phyloP scores from a whole-genome alignment of 2,888 invertebrate species.

The Campopleginae sp. region DNA sequence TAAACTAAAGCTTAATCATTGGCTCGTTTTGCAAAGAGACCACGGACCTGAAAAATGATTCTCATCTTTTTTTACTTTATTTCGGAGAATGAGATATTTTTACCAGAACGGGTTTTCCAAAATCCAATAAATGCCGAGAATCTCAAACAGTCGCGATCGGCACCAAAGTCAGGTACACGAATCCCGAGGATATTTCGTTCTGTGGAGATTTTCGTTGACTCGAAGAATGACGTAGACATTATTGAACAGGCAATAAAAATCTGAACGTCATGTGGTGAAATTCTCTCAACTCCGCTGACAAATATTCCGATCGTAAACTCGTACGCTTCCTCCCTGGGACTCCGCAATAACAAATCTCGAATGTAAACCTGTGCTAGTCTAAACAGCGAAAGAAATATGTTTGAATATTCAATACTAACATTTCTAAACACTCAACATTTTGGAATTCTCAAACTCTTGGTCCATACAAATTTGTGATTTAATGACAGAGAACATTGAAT shows the following conservation, averaged over 20 bases:
- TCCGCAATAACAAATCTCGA: background rate
- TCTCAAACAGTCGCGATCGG: background rate
- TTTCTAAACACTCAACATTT: background rate
- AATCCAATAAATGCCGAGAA: background rate
- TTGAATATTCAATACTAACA: background rate
- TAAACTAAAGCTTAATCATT: background rate
- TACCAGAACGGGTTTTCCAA: background rate
- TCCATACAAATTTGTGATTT: background rate
- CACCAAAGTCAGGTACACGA: background rate
- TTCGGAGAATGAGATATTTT: background rate
- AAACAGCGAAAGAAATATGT: background rate
- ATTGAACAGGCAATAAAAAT: background rate
- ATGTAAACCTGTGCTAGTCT: background rate
- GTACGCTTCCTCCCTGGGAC: constrained; percentile 1
- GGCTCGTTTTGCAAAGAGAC: background rate
- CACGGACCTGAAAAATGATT: background rate
- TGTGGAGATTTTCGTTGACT: background rate
- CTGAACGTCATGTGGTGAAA: background rate
- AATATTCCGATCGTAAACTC: background rate
- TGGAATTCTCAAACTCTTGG: background rate
- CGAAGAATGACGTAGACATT: background rate
- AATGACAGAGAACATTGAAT: background rate
- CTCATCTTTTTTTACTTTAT: too few relatives aligned
- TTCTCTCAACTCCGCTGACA: background rate
- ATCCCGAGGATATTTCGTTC: background rate